phyloP scores from a whole-genome alignment of 1,140 invertebrate genomes.

The Drosophila lini region DNA sequence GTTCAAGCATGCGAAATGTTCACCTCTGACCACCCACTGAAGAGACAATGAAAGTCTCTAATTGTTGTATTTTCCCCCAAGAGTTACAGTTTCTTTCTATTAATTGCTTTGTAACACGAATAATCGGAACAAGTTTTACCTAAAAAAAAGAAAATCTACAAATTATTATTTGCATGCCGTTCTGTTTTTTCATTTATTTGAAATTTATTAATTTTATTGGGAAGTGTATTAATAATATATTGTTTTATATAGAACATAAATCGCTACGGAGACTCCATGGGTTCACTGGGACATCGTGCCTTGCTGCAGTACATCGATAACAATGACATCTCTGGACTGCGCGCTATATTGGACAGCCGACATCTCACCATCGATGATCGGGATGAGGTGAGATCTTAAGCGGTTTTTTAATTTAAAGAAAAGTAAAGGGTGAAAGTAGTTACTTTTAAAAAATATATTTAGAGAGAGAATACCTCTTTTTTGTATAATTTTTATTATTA shows the following conservation, averaged over 20 bases:
- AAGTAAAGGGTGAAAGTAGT: too few relatives aligned
- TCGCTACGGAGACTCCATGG: constrained; percentile 91
- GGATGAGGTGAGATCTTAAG: constrained; percentile 90
- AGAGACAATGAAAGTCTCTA: constrained; percentile 6
- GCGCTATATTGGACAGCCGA: constrained; percentile 92
- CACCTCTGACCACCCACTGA: constrained; percentile 5
- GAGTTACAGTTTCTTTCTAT: constrained; percentile 16
- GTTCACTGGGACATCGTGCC: constrained; percentile 92
- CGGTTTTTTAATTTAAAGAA: not conserved
- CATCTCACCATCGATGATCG: constrained; percentile 93
- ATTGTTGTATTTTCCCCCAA: constrained; percentile 4
- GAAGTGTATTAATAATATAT: not conserved
- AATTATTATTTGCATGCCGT: constrained; percentile 35
- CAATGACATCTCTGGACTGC: constrained; percentile 91
- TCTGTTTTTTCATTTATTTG: not conserved
- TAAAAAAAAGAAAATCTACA: not conserved
- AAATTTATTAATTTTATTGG: not conserved
- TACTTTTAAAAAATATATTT: too few relatives aligned
- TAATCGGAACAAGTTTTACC: constrained; percentile 17
- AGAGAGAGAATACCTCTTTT: too few relatives aligned
- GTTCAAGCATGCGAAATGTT: constrained; percentile 23
- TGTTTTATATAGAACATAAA: constrained; percentile 72
- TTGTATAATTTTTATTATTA: too few relatives aligned
- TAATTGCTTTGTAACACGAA: constrained; percentile 35
- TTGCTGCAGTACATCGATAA: constrained; percentile 91